Evolutionary conservation across 2,888 invertebrate genomes (phyloP).

Genomic region (Muschampia plurimacula): DNA sequence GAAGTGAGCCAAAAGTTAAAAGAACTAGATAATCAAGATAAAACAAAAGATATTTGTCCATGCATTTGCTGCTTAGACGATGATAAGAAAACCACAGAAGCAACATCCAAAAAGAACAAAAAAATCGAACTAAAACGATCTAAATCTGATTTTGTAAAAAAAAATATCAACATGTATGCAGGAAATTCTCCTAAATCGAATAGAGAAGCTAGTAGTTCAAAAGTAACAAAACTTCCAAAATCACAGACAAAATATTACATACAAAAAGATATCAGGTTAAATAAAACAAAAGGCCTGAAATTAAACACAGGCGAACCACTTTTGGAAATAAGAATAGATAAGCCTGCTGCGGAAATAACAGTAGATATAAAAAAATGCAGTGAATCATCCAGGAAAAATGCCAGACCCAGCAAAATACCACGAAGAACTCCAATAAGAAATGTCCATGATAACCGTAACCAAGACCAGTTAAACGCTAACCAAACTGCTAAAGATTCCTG

Average conservation of each 20-base stretch:
- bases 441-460: neutral
- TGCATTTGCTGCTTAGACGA: constrained; percentile 11
- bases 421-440: constrained; percentile 40
- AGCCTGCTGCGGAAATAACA: constrained; percentile 50
- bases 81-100: neutral
- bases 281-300: constrained; percentile 15
- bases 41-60: neutral
- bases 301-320: constrained; percentile 44
- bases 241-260: constrained; percentile 21
- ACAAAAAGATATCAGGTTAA: constrained; percentile 39
- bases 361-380: constrained; percentile 47
- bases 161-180: neutral
- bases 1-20: constrained; percentile 5
- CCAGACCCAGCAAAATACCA: constrained; percentile 58
- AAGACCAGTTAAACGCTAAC: neutral
- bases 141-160: constrained; percentile 14
- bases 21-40: constrained; percentile 12
- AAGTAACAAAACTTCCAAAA: constrained; percentile 9
- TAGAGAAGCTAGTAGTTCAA: neutral
- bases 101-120: constrained; percentile 30
- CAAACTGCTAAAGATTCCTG: constrained; percentile 2
- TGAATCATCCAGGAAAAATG: constrained; percentile 30
- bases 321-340: constrained; percentile 59
- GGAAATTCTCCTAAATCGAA: neutral
- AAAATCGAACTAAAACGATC: constrained; percentile 16